Evolutionary conservation across 1,140 invertebrate species (phyloP).

Genomic region (Eumeta japonica): DNA sequence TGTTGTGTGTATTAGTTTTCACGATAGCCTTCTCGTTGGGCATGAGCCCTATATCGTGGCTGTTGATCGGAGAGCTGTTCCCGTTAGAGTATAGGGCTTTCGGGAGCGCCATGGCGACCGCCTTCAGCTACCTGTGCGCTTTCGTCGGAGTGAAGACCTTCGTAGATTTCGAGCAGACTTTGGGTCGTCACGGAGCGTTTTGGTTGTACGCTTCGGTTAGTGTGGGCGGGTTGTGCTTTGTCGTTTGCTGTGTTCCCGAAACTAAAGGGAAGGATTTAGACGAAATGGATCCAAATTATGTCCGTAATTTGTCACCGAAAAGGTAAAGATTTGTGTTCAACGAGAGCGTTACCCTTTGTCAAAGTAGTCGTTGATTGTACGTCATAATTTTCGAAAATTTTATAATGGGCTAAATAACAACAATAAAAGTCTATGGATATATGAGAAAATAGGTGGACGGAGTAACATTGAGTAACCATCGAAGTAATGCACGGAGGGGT

Average conservation of each 20-base stretch:
- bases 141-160: constrained; percentile 92
- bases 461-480: no score
- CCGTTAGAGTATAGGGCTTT: constrained; percentile 81
- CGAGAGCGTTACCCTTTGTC: no score
- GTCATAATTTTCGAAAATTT: no score
- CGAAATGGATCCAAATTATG: constrained; percentile 78
- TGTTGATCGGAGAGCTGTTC: constrained; percentile 88
- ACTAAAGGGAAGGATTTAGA: constrained; percentile 87
- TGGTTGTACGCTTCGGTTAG: constrained; percentile 88
- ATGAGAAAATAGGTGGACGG: no score
- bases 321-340: constrained; percentile 42
- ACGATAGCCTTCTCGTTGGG: constrained; percentile 85
- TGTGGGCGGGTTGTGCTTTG: constrained; percentile 79
- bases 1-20: constrained; percentile 79
- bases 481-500: no score
- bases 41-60: constrained; percentile 88
- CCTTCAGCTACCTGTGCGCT: constrained; percentile 85
- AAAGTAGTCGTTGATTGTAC: no score
- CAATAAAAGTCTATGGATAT: no score
- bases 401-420: no score
- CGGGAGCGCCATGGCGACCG: constrained; percentile 80
- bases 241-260: constrained; percentile 86
- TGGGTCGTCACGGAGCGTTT: constrained; percentile 83
- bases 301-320: constrained; percentile 54
- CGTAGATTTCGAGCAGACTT: constrained; percentile 74